Percentiles rank a stretch among this genome's conserved stretches.
Evolutionary conservation across 2,113 vertebrate species (phyloP).

Genomic region (Planiliza haematocheilus): DNA sequence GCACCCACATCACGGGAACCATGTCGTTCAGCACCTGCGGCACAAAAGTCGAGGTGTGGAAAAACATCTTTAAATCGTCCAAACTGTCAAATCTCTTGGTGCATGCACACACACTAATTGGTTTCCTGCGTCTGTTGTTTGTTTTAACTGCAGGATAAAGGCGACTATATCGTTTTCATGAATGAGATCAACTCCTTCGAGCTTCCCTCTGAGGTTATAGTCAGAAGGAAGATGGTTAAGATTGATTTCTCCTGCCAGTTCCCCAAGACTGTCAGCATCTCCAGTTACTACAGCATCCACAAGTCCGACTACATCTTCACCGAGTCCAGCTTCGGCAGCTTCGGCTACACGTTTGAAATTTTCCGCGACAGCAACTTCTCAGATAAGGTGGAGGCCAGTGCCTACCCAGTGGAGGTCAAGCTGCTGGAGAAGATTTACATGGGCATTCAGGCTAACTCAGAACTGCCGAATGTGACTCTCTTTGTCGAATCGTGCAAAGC

Average conservation of each 20-base stretch:
- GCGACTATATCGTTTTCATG: conserved; percentile 74
- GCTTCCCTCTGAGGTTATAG: conserved; percentile 56
- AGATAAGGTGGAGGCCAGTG: conserved; percentile 28
- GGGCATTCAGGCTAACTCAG: conserved; percentile 75
- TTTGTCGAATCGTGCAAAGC: conserved; percentile 84
- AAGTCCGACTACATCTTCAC: conserved; percentile 80
- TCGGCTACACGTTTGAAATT: conserved; percentile 79
- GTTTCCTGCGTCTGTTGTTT: neutral
- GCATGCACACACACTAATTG: neutral
- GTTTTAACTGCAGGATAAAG: conserved; percentile 70
- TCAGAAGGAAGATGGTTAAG: conserved; percentile 61
- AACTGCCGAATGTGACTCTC: conserved; percentile 67
- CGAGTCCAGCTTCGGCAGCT: conserved; percentile 80
- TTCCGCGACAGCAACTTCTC: conserved; percentile 65
- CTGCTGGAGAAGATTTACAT: conserved; percentile 74
- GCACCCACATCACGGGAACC: conserved; percentile 74
- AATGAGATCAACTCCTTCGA: conserved; percentile 78
- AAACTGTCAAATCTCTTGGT: neutral
- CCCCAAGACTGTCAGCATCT: conserved; percentile 74
- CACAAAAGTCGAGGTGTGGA: conserved; percentile 73
- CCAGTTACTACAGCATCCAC: conserved; percentile 67
- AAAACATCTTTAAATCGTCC: too few relatives aligned
- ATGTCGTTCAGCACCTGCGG: conserved; percentile 80
- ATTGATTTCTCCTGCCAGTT: conserved; percentile 81
- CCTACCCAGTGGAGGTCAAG: conserved; percentile 77